Percentiles rank a stretch among this genome's conserved stretches.
phyloP scores from a whole-genome alignment of 2,888 invertebrate genomes.

The Drosophila pegasa region DNA sequence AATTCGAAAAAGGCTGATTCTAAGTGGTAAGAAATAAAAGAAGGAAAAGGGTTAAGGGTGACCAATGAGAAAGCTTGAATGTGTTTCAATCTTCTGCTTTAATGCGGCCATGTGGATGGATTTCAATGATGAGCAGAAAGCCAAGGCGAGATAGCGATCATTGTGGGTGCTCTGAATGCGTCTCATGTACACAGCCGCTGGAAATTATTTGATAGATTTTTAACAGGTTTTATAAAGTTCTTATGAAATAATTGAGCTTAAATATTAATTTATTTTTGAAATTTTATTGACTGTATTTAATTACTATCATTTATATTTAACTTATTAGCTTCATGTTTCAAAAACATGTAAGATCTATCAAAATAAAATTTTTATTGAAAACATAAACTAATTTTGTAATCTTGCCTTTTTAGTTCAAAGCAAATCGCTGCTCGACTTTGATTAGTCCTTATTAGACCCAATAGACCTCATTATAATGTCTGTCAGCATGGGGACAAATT shows the following conservation, averaged over 20 bases:
- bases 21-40: background rate
- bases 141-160: background rate
- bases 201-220: background rate
- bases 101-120: background rate
- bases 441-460: constrained; percentile 27
- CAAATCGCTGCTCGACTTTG: constrained; percentile 7
- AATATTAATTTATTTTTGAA: too few relatives aligned
- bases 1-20: background rate
- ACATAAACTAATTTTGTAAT: background rate
- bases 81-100: background rate
- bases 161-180: background rate
- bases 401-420: background rate
- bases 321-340: too few relatives aligned
- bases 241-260: too few relatives aligned
- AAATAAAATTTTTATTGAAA: background rate
- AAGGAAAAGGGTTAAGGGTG: background rate
- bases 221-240: background rate
- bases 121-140: background rate
- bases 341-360: too few relatives aligned
- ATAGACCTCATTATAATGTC: constrained; percentile 31
- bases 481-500: constrained; percentile 56
- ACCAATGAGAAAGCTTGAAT: background rate
- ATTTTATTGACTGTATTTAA: too few relatives aligned
- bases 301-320: too few relatives aligned
- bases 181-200: background rate